Conservation (phyloP, 2,113 vertebrate genomes). For the Otocyon megalotis region DNA sequence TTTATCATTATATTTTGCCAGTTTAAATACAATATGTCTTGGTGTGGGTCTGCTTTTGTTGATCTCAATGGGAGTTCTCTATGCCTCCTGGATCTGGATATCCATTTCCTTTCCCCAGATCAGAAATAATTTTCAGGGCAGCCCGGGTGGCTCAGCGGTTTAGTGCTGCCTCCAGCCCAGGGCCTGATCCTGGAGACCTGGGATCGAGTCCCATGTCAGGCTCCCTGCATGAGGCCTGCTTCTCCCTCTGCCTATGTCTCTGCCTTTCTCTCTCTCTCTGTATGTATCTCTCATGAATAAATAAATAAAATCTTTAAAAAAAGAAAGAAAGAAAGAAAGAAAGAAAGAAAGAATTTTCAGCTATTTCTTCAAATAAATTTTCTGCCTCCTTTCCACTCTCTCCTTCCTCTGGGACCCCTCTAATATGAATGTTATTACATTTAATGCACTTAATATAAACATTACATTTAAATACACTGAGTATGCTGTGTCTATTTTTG, state of each 20-base stretch:
- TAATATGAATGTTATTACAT: background rate
- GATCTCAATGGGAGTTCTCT: background rate
- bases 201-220: too few relatives aligned
- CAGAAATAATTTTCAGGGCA: background rate
- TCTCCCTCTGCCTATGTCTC: too few relatives aligned
- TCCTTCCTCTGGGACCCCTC: background rate
- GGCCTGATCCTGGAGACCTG: too few relatives aligned
- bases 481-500: background rate
- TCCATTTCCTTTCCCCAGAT: background rate
- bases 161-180: too few relatives aligned
- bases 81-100: background rate
- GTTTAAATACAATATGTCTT: background rate
- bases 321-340: too few relatives aligned
- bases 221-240: too few relatives aligned
- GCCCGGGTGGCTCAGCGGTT: too few relatives aligned
- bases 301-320: too few relatives aligned
- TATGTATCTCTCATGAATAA: too few relatives aligned
- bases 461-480: background rate
- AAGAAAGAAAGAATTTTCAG: background rate
- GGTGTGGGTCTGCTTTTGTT: background rate
- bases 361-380: background rate
- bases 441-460: background rate
- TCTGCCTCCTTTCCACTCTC: background rate
- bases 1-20: background rate
- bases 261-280: too few relatives aligned